These are phyloP conservation scores for Aurelia sp. DNA, from an alignment of 30 jellyfish, hydroid and myxozoan species.

Conservation along the genomic window DNA sequence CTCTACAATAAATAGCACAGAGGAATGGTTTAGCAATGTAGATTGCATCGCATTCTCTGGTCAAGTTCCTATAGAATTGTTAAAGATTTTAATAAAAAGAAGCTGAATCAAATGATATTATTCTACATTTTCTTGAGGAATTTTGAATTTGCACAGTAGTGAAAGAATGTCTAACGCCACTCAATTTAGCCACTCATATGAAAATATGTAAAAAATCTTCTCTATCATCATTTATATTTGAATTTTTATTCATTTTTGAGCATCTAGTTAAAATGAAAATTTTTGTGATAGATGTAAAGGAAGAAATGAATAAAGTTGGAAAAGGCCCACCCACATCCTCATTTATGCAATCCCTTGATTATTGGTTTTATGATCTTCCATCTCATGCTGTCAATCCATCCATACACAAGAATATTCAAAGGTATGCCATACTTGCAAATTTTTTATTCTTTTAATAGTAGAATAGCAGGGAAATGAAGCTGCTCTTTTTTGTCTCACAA, in stretches of 20 bases:
- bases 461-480: too few relatives aligned
- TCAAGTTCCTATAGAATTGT: neutral
- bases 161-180: too few relatives aligned
- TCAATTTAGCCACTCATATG: too few relatives aligned
- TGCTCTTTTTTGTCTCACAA: too few relatives aligned
- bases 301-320: neutral
- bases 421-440: neutral
- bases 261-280: too few relatives aligned
- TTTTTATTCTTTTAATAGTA: neutral
- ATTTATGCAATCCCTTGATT: slow-evolving; percentile 36
- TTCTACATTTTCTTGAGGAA: too few relatives aligned
- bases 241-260: too few relatives aligned
- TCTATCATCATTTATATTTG: too few relatives aligned
- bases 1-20: neutral
- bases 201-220: too few relatives aligned
- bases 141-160: too few relatives aligned
- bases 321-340: neutral
- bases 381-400: slow-evolving; percentile 19
- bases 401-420: slow-evolving; percentile 9
- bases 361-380: slow-evolving; percentile 50
- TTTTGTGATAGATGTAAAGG: too few relatives aligned
- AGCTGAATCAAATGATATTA: too few relatives aligned
- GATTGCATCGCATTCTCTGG: neutral
- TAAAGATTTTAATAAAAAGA: neutral
- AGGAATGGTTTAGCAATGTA: neutral